Conservation (phyloP, 2,888 invertebrate species). For the Sinohyriopsis cumingii region DNA sequence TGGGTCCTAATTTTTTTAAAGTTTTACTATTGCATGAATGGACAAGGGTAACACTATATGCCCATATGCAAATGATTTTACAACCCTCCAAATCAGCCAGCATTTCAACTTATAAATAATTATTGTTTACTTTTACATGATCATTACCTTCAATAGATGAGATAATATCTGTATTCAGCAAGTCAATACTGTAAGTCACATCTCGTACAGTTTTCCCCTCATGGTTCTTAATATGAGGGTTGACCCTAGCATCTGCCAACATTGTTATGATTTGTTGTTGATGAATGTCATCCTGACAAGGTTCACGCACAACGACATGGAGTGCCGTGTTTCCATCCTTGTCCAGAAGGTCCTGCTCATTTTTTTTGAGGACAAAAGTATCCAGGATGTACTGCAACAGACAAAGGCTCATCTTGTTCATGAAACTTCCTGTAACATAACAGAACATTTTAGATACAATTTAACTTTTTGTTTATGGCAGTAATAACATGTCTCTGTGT, state of each 20-base stretch:
- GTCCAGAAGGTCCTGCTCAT: slow-evolving; percentile 40
- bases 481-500: too few relatives aligned
- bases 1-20: too few relatives aligned
- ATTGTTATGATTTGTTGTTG: slow-evolving; percentile 24
- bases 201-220: slow-evolving; percentile 20
- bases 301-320: slow-evolving; percentile 26
- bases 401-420: too few relatives aligned
- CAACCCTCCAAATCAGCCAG: too few relatives aligned
- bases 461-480: background rate
- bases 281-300: background rate
- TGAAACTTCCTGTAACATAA: background rate
- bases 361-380: slow-evolving; percentile 6
- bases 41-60: too few relatives aligned
- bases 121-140: too few relatives aligned
- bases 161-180: too few relatives aligned
- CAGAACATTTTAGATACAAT: background rate
- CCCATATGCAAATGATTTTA: too few relatives aligned
- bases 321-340: slow-evolving; percentile 48
- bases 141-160: too few relatives aligned
- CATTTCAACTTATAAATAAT: too few relatives aligned
- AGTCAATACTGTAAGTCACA: too few relatives aligned
- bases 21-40: too few relatives aligned
- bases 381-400: slow-evolving; percentile 34
- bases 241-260: slow-evolving; percentile 32
- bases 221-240: slow-evolving; percentile 32